Base-by-base conservation (phyloP, 2,888 invertebrate genomes). In the Habroteleia sp. region DNA sequence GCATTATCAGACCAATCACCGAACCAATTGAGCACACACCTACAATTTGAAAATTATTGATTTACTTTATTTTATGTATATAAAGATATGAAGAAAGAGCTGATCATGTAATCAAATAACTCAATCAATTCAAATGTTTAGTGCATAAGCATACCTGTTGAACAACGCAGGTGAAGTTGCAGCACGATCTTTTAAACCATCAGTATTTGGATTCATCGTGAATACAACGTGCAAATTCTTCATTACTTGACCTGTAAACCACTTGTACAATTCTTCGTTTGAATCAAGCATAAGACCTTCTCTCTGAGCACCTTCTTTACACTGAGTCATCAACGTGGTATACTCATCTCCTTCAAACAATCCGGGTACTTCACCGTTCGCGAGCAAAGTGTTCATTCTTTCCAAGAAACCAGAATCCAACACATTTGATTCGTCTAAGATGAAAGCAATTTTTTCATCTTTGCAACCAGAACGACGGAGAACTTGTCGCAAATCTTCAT, bases 231-330 rank as follows among this genome's bases (percentile, higher is more conserved):
- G 99, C 44, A 99, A 91, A 89, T 99, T 99, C 76, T 96, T 94
- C 97, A 99, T 99, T 27, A 99, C 98, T 92, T 98, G 96, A 16
- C 97, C 96, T 0, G 99, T 99, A 89, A 99, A 99, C 99, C 99
- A 99, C 91, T 99, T 99, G 90, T 99, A 99, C 5, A 99, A 90
- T 89, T 99, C 99, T 88, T 99, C 99, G 81, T 95, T 96, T 0
- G 98, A 97, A 89, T 99, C 99, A 41, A 99, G 90, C 98, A 99
- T 99, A 35, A 98, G 91, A 2, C 99, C 99, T 90, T 99, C 98
- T 68, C 98, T 91, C 86, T 98, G 98, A 0, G 99, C 97, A 1
- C 99, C 99, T 90, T 99, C 99, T 89, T 99, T 99, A 89, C 99
- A 99, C 88, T 99, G 99, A 0, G 99, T 99, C 98, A 99, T 99